phyloP scores from a whole-genome alignment of 2,113 vertebrate species.

The Esox niger region DNA sequence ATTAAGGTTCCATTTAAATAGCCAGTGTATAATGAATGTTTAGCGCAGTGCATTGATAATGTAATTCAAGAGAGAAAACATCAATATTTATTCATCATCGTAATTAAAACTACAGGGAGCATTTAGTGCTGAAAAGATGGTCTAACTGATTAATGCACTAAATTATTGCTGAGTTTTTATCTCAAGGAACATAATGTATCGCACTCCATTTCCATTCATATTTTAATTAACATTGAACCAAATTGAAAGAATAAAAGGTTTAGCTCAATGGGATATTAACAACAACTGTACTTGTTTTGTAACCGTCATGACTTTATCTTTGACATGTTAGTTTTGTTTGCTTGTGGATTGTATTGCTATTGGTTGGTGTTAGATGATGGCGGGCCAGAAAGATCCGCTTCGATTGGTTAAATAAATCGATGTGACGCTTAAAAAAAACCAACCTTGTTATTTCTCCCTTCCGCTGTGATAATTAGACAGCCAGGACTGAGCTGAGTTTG shows the following conservation, averaged over 20 bases:
- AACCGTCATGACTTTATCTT: not conserved
- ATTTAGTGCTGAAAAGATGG: constrained; percentile 9
- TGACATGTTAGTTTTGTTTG: not conserved
- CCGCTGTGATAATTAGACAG: constrained; percentile 25
- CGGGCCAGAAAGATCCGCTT: not conserved
- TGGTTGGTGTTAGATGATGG: not conserved
- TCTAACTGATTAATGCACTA: constrained; percentile 14
- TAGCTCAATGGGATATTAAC: constrained; percentile 16
- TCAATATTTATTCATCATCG: constrained; percentile 29
- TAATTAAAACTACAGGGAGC: constrained; percentile 17
- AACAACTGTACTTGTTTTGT: not conserved
- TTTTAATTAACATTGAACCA: constrained; percentile 14
- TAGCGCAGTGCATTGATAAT: constrained; percentile 27
- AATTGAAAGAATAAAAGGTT: not conserved
- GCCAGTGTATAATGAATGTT: not conserved
- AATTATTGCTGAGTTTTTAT: not conserved
- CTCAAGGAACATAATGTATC: not conserved
- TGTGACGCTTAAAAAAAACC: constrained; percentile 10
- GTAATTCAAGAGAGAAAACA: constrained; percentile 25
- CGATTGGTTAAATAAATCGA: constrained; percentile 22
- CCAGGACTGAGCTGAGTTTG: not conserved
- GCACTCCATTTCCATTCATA: constrained; percentile 8
- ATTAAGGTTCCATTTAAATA: constrained; percentile 9
- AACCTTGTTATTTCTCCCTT: constrained; percentile 15
- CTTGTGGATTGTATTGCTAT: not conserved